Evolutionary conservation across 2,113 vertebrate genomes (phyloP), one percentile per base, ranked within the genome.

Genomic region (Cyanistes caeruleus): DNA sequence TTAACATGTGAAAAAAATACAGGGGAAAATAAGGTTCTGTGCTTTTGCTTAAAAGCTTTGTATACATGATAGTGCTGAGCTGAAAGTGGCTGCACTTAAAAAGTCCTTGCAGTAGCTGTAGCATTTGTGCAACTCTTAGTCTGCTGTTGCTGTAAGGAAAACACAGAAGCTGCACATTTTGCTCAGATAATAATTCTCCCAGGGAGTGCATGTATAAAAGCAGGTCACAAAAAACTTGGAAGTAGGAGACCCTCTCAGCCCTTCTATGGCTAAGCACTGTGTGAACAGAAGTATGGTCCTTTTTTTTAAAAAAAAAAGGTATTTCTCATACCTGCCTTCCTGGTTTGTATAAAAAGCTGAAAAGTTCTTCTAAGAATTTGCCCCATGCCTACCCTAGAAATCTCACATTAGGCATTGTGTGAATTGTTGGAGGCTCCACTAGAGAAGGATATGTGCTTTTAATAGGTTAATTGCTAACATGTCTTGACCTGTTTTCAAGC

Each of bases 401-500:
- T 87, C 87, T 88, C 53, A 35, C 7, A 46, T 92, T 93, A 70
- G 69, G 30, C 53, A 62, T 93, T 87, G 87, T 83, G 92, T 70
- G 88, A 82, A 30, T 58, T 86, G 62, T 62, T 93, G 65, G 84
- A 89, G 84, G 77, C 89, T 97, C 84, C 46, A 13, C 48, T 69
- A 65, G 87, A 70, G 97, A 92, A 91, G 96, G 97, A 64, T 95
- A 84, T 95, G 48, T 98, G 90, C 94, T 98, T 95, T 96, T 98
- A 97, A 97, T 94, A 97, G 94, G 95, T 84, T 98, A 98, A 98
- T 98, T 98, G 86, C 95, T 68, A 96, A 94, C 98, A 96, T 98
- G 98, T 97, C 94, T 96, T 97, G 94, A 98, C 98, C 97, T 98
- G 98, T 98, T 97, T 97, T 95, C 92, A 93, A 94, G 94, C 83